Evolutionary conservation across 2,113 vertebrate genomes (phyloP), one percentile per base, ranked within the genome.

Genomic region (Aix galericulata): DNA sequence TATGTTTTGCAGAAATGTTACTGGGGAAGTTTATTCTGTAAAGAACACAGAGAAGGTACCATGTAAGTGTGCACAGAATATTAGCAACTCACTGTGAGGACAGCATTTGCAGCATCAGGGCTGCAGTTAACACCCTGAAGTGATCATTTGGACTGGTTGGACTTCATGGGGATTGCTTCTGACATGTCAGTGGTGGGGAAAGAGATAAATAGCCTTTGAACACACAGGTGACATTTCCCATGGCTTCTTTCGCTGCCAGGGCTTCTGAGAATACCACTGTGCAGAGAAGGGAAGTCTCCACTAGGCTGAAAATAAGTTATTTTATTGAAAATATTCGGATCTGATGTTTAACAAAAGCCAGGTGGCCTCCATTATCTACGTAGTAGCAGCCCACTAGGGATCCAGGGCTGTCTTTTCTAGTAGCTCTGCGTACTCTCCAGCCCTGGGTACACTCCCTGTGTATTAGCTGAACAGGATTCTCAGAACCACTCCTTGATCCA

Each of bases 311-410:
- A 96, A 76, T 62, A 69, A 84, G 38, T 34, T 88, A 74, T 88
- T 88, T 92, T 96, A 91, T 79, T 78, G 87, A 94, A 95, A 91
- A 83, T 18, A 36, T 91, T 77, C 75, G 75, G 31, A 52, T 77
- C 73, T 96, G 59, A 82, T 73, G 53, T 75, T 94, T 81, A 88
- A 82, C 63, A 85, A 96, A 94, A 95, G 77, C 82, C 81, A 91
- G 91, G 73, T 85, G 82, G 66, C 86, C 87, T 94, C 82, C 74
- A 94, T 91, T 89, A 96, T 71, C 74, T 87, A 66, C 84, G 86
- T 55, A 92, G 67, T 78, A 85, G 69, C 67, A 94, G 73, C 68
- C 55, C 71, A 68, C 66, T 62, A 87, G 56, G 86, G 68, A 94
- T 64, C 40, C 50, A 84, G 73, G 42, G 44, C 53, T 93, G 74